Percentiles rank a stretch among this genome's conserved stretches.
Evolutionary conservation across 2,797 vertebrate species (phyloP).

Genomic region (Hemitrygon akajei): DNA sequence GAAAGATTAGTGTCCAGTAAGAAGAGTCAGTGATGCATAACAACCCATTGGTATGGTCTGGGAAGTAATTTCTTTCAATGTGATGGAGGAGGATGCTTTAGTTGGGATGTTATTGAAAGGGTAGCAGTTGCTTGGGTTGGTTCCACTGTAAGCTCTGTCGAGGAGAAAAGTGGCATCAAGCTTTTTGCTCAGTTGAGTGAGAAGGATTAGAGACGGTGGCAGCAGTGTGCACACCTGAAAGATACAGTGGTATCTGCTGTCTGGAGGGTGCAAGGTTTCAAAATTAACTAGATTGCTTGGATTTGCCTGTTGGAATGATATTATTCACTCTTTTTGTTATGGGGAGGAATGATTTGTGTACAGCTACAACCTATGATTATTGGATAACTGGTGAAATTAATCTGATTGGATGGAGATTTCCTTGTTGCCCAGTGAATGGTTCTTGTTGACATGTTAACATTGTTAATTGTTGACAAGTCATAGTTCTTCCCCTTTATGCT

Average conservation of each 20-base stretch:
- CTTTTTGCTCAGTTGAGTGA: neutral
- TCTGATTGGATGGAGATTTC: neutral
- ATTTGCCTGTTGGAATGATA: neutral
- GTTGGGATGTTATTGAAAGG: no score
- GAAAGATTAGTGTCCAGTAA: neutral
- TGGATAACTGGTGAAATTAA: neutral
- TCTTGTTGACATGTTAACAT: neutral
- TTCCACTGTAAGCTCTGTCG: no score
- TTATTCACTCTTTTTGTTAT: neutral
- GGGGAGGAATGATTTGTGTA: neutral
- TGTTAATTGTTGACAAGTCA: no score
- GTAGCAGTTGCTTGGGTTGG: neutral
- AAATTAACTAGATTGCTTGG: neutral
- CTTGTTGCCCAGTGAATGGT: neutral
- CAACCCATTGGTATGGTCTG: neutral
- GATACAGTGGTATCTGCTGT: neutral
- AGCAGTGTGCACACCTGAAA: no score
- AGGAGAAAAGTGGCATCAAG: neutral
- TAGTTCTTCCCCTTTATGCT: no score
- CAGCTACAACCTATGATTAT: neutral
- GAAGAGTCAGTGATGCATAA: neutral
- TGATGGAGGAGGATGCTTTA: neutral
- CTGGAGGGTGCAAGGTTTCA: neutral
- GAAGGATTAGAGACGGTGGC: neutral
- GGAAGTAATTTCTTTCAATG: neutral